These are phyloP conservation scores for Antechinus flavipes DNA, from an alignment of 2,113 vertebrate genomes.

Conservation along the genomic window DNA sequence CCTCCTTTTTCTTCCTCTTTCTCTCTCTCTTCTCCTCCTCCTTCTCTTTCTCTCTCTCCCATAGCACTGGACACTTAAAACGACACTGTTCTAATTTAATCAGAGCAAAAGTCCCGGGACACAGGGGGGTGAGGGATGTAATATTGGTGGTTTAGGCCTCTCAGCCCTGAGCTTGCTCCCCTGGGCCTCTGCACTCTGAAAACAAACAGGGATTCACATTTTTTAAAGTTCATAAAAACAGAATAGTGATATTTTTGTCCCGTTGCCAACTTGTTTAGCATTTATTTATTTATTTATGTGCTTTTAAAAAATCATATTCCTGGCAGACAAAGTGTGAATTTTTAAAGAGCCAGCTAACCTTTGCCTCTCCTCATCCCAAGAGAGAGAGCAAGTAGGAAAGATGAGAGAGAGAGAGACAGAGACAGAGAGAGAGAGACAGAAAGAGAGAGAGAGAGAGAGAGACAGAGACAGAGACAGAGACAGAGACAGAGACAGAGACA, in stretches of 20 bases:
- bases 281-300: background rate
- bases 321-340: background rate
- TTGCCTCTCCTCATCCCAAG: background rate
- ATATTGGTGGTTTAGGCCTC: conserved; percentile 23
- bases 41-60: too few species aligned
- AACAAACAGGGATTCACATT: conserved; percentile 65
- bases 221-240: conserved; percentile 68
- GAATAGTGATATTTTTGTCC: conserved; percentile 64
- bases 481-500: too few species aligned
- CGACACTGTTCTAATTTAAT: background rate
- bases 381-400: background rate
- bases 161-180: conserved; percentile 44
- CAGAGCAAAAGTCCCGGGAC: background rate
- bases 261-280: conserved; percentile 55
- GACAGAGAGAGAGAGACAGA: too few species aligned
- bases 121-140: background rate
- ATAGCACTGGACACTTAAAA: background rate
- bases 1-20: too few species aligned
- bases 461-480: background rate
- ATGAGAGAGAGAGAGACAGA: too few species aligned
- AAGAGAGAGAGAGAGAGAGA: too few species aligned
- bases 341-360: background rate
- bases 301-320: conserved; percentile 3
- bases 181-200: conserved; percentile 51
- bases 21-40: too few species aligned